These are phyloP conservation scores for Thaleichthys pacificus DNA, from an alignment of 2,797 vertebrate genomes.

Conservation along the genomic window DNA sequence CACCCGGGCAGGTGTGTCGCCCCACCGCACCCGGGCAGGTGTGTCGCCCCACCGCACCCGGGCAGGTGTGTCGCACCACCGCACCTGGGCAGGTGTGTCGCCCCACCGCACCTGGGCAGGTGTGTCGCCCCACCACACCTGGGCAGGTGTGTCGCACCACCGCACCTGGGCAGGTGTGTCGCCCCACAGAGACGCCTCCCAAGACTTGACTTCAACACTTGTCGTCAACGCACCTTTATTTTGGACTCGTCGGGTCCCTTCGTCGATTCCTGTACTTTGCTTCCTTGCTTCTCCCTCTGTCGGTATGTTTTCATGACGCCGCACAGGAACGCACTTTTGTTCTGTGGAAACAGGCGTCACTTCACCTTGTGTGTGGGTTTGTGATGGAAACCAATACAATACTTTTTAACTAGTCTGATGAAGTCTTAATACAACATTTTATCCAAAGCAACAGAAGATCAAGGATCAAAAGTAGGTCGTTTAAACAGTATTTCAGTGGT, in stretches of 20 bases:
- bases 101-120: neutral
- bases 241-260: conserved; percentile 97
- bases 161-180: too few relatives aligned
- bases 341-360: conserved; percentile 63
- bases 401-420: neutral
- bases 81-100: too few relatives aligned
- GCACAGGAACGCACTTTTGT: conserved; percentile 99
- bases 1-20: too few relatives aligned
- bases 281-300: conserved; percentile 98
- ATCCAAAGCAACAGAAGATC: too few relatives aligned
- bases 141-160: too few relatives aligned
- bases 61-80: too few relatives aligned
- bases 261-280: conserved; percentile 93
- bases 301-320: conserved; percentile 99
- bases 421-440: neutral
- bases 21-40: too few relatives aligned
- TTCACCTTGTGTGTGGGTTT: neutral
- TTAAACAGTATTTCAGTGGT: too few relatives aligned
- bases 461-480: too few relatives aligned
- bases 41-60: neutral
- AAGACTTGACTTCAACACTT: neutral
- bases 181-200: neutral
- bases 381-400: neutral
- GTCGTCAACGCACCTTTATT: conserved; percentile 84
- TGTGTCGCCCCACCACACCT: neutral